phyloP scores from a whole-genome alignment of 2,888 invertebrate species.

The Orchesella flavescens region DNA sequence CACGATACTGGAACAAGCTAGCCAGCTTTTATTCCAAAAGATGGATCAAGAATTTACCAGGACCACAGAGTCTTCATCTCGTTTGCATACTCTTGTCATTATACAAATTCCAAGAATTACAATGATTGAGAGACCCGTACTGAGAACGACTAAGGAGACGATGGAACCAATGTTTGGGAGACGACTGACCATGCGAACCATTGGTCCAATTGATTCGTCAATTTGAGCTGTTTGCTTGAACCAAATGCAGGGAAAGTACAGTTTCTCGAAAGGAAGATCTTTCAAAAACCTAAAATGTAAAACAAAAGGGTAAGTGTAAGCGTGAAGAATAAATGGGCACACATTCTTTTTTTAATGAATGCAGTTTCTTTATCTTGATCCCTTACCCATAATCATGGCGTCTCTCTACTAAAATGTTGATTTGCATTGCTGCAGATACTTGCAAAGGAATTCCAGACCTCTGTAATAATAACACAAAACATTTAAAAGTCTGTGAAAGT shows the following conservation, averaged over 20 bases:
- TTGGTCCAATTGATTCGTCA: slow-evolving; percentile 78
- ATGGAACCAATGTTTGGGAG: slow-evolving; percentile 77
- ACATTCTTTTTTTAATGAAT: slow-evolving; percentile 12
- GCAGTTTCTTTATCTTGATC: too few species aligned
- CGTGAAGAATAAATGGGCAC: neutral
- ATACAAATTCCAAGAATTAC: slow-evolving; percentile 74
- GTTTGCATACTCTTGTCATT: slow-evolving; percentile 67
- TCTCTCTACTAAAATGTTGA: slow-evolving; percentile 84
- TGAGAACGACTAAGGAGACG: slow-evolving; percentile 77
- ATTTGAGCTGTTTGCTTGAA: slow-evolving; percentile 81
- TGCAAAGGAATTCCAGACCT: slow-evolving; percentile 84
- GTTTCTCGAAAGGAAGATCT: slow-evolving; percentile 75
- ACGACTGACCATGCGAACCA: slow-evolving; percentile 77
- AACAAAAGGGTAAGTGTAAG: neutral
- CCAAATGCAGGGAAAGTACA: slow-evolving; percentile 84
- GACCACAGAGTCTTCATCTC: slow-evolving; percentile 71
- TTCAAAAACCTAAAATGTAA: slow-evolving; percentile 76
- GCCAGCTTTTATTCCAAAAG: too few species aligned
- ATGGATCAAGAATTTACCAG: slow-evolving; percentile 52
- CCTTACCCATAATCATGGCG: slow-evolving; percentile 80
- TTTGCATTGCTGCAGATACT: slow-evolving; percentile 84
- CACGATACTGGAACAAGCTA: too few species aligned
- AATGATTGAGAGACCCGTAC: slow-evolving; percentile 75
- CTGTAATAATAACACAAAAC: slow-evolving; percentile 72
- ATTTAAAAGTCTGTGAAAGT: too few species aligned